Evolutionary conservation across 2,888 invertebrate species (phyloP), one percentile per base, ranked within the genome.

Genomic region (Therioaphis trifolii): DNA sequence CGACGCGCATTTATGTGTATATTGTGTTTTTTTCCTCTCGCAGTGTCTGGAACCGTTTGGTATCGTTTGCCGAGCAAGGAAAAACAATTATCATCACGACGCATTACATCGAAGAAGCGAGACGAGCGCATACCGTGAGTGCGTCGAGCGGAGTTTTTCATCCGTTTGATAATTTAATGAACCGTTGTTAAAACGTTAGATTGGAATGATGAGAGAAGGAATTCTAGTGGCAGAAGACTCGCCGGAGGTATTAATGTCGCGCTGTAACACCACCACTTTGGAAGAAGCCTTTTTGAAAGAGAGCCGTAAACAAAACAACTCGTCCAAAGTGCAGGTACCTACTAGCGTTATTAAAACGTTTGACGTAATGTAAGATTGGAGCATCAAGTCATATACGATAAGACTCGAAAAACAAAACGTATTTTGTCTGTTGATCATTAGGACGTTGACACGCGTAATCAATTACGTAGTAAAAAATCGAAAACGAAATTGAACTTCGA

Each of bases 71-170:
- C 0, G 90, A 91, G 85, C 91, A 91, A 86, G 91, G 92, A 58
- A 92, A 93, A 85, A 94, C 97, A 11, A 94, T 97, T 79, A 93
- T 97, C 85, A 96, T 97, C 84, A 97, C 97, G 0, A 97, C 97
- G 18, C 97, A 97, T 89, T 97, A 97, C 88, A 96, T 97, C 85
- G 97, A 97, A 88, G 97, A 97, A 89, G 94, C 96, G 2, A 92
- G 93, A 87, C 93, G 94, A 88, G 95, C 95, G 4, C 91, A 94
- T 88, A 92, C 91, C 89, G 95, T 95, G 90, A 90, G 89, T 87
- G n/a, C 15, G n/a, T 55, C 3, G 2, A n/a, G n/a, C n/a, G n/a
- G n/a, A n/a, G 18, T 55, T 12, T 55, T 7, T 55, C n/a, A 5
- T n/a, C n/a, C n/a, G n/a, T n/a, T n/a, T n/a, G n/a, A n/a, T n/a